Evolutionary conservation across 1,140 invertebrate genomes (phyloP), one percentile per base, ranked within the genome.

Genomic region (Branchinecta lindahli): DNA sequence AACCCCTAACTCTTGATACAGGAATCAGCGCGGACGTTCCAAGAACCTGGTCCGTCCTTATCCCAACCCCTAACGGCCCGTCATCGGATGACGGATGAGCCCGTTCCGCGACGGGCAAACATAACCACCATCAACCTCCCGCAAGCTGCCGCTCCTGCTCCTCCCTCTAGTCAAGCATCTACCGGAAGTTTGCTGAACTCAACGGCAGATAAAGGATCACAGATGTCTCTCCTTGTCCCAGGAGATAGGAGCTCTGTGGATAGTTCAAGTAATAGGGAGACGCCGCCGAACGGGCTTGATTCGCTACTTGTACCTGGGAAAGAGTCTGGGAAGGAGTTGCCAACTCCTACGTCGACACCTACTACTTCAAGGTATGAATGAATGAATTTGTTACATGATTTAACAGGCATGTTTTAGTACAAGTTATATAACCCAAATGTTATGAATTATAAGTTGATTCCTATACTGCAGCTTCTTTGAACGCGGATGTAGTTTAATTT

Each of bases 261-360:
- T 20, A 61, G 52, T 20, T 15, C 18, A 61, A 61, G 52, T 61
- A 61, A 61, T 6, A 12, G 52, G 12, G 52, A 45, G 33, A 66
- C 70, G 66, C 70, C 70, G 15, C 45, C 70, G 15, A 44, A 21
- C 44, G 46, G 45, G 8, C 8, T 70, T 10, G 72, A 72, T 65
- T 68, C 69, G 33, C 66, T 74, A 15, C 20, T 68, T 18, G 70
- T 68, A 66, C 65, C 73, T 7, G 70, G 69, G n/a, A 74, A 77
- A 65, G 74, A 77, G 15, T 72, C 72, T 45, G 70, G 77, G 8
- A 89, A 89, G 79, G 89, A 90, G 75, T 77, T 90, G 10, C 88
- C 89, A 3, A 92, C 89, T 3, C 89, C 90, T 0, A 89, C 85
- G 47, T 91, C 89, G 0, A 95, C 92, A 5, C 92, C 92, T 0